Evolutionary conservation across 2,797 vertebrate species (phyloP), one percentile per base, ranked within the genome.

Genomic region (Brotogeris chrysoptera): DNA sequence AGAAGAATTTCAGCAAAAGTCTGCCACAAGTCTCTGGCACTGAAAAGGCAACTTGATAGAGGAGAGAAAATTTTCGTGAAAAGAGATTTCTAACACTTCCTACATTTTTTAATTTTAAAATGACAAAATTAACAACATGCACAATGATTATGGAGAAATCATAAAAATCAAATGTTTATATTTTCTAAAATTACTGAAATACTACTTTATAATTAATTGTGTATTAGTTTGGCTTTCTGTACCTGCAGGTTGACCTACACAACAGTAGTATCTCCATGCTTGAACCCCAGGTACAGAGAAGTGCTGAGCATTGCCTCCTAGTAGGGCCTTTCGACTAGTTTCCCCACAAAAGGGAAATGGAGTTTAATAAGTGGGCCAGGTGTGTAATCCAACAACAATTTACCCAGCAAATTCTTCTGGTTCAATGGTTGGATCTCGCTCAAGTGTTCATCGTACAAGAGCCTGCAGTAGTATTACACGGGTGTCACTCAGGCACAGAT

Each of bases 341-440:
- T 92, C 72, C 80, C 69, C 70, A 61, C 88, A 74, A 90, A 95
- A 94, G 68, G 27, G 72, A 92, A 73, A 53, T 17, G n/a, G 91
- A 72, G 38, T 76, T 95, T 95, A 95, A 92, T 70, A 85, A 96
- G 90, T 78, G 72, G 34, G 81, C 76, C 93, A 94, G 85, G 72
- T 94, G 94, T 64, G 63, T 89, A 91, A 94, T 96, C 86, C 90
- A 83, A 73, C 86, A 93, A 73, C 78, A 92, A 93, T 88, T 90
- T 91, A 82, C 80, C 66, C 72, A 87, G 80, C 64, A 86, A 88
- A 66, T 81, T 92, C 95, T 94, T 92, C 94, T 96, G 88, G 83
- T 91, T 85, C 90, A 95, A 81, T 87, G 92, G 93, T n/a, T 94
- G 79, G 91, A 88, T 93, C 91, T 74, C 80, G 90, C 94, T 94